Base-by-base conservation (phyloP, 2,888 invertebrate genomes). In the Incurvaria masculella region DNA sequence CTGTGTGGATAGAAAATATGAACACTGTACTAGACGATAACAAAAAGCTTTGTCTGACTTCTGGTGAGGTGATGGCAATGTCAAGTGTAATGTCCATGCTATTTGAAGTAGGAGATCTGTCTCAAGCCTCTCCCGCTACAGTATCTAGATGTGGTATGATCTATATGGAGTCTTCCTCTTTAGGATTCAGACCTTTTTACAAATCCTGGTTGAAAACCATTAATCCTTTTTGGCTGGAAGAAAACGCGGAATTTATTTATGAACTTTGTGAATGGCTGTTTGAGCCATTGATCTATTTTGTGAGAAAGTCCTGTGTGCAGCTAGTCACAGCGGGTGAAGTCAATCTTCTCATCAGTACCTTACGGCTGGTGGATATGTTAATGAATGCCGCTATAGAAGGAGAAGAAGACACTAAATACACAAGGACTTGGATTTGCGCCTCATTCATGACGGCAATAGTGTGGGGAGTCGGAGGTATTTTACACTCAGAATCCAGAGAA, bases 91-190 rank as follows among this genome's bases (percentile, higher is more conserved):
- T 93, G 91, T 91, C 90, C 2, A 85, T 93, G 79, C 89, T 94
- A 60, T 94, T 94, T 67, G 94, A 94, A 73, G 90, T 88, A 1
- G 88, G 89, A 87, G 92, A 93, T 69, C 76, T 94, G 49, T 76
- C 88, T 8, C 91, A 92, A 72, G 89, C 89, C 1, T 89, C 89
- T 1, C 94, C 94, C 18, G 93, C 93, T 5, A 93, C 93, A 4
- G 92, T 93, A 16, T 92, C 92, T 14, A 81, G 93, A 47, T 94
- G 93, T 67, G 93, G 93, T 43, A 93, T 94, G 91, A 89, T 94
- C 56, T 94, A 91, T 64, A 84, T 96, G 81, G 95, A 97, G 67
- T 89, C 95, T 0, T 66, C 81, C 1, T 86, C 89, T 1, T 74
- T 96, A 5, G 95, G 95, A 2, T 94, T 93, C 86, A 73, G 79